phyloP scores from a whole-genome alignment of 2,888 invertebrate species.

The Lottia gigantea region DNA sequence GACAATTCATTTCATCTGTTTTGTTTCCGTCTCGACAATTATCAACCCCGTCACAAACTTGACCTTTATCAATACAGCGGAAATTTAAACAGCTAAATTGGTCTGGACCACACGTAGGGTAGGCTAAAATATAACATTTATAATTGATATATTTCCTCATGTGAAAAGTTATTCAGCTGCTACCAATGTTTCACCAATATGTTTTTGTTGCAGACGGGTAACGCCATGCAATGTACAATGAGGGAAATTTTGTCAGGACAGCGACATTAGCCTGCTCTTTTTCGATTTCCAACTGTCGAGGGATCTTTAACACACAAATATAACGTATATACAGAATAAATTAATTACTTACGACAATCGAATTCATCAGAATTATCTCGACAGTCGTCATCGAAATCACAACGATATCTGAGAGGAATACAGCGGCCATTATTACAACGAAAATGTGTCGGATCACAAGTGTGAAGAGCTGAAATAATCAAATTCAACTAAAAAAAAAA shows the following conservation, averaged over 20 bases:
- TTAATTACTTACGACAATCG: constrained; percentile 55
- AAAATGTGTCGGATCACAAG: constrained; percentile 60
- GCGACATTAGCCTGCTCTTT: too few relatives aligned
- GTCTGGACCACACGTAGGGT: constrained; percentile 52
- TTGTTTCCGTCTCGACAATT: constrained; percentile 72
- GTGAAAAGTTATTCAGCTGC: too few relatives aligned
- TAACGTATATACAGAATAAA: neutral
- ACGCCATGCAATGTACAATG: too few relatives aligned
- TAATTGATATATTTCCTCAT: too few relatives aligned
- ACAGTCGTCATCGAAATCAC: constrained; percentile 65
- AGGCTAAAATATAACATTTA: constrained; percentile 46
- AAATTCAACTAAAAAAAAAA: too few relatives aligned
- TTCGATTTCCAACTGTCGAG: too few relatives aligned
- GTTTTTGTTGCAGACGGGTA: too few relatives aligned
- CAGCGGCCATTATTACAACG: constrained; percentile 65
- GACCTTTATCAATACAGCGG: constrained; percentile 51
- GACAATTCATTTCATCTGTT: constrained; percentile 89
- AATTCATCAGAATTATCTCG: constrained; percentile 61
- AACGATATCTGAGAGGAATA: constrained; percentile 57
- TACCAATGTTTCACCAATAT: too few relatives aligned
- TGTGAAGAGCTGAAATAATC: constrained; percentile 50
- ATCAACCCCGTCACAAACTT: constrained; percentile 58
- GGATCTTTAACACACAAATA: too few relatives aligned
- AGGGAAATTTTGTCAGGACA: too few relatives aligned
- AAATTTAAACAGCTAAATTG: constrained; percentile 58